Conservation (phyloP, 2,888 invertebrate species). For the Philereme vetulata region DNA sequence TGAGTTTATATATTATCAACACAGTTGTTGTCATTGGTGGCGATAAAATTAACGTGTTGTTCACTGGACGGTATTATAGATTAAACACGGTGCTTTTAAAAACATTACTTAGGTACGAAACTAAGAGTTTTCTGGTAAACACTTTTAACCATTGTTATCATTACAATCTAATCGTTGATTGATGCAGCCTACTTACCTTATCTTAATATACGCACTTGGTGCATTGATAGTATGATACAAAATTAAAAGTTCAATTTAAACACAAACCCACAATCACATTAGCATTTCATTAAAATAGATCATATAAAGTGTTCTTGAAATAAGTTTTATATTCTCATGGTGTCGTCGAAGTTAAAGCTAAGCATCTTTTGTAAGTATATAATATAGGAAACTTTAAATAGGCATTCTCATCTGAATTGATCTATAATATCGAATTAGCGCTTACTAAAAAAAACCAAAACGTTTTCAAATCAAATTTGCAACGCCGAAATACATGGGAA, state of each 20-base stretch:
- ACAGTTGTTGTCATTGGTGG: conserved; percentile 44
- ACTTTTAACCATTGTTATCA: conserved; percentile 48
- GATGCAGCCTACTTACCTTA: conserved; percentile 60
- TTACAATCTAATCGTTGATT: conserved; percentile 70
- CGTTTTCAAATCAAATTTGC: conserved; percentile 19
- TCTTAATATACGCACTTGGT: conserved; percentile 75
- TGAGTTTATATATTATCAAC: conserved; percentile 21
- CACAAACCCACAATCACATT: conserved; percentile 72
- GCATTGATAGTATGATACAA: conserved; percentile 64
- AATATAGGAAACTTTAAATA: too few species aligned
- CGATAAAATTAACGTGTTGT: conserved; percentile 55
- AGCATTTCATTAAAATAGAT: conserved; percentile 55
- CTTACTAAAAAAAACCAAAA: conserved; percentile 13
- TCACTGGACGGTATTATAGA: conserved; percentile 80
- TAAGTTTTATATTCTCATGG: conserved; percentile 18
- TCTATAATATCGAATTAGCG: background rate
- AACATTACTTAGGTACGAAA: conserved; percentile 55
- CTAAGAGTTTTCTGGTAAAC: conserved; percentile 55
- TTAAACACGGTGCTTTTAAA: conserved; percentile 64
- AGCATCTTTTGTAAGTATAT: background rate
- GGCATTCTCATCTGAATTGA: conserved; percentile 1
- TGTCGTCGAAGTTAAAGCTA: conserved; percentile 11
- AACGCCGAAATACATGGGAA: conserved; percentile 44
- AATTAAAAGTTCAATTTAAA: conserved; percentile 63
- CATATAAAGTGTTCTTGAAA: conserved; percentile 36